These are phyloP conservation scores for Acrocephalus kingi DNA, from an alignment of 2,113 vertebrate species.

Conservation along the genomic window DNA sequence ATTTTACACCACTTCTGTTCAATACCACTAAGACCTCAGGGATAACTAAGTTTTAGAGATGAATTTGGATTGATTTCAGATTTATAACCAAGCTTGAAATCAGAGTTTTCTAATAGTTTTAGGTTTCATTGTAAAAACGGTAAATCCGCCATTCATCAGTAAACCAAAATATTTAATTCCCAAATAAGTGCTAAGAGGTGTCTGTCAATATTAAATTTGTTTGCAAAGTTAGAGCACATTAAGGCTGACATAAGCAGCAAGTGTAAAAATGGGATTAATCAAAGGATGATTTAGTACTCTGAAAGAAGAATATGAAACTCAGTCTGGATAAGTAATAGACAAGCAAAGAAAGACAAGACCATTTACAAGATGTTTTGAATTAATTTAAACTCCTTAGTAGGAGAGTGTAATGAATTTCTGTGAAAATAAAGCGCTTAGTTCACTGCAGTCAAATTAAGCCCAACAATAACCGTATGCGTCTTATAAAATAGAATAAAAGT, in stretches of 20 bases:
- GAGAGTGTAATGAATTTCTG: background rate
- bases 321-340: background rate
- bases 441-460: background rate
- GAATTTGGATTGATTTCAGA: background rate
- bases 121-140: background rate
- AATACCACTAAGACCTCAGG: background rate
- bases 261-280: conserved; percentile 40
- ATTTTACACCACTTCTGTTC: background rate
- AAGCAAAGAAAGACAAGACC: background rate
- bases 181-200: background rate
- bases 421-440: conserved; percentile 11
- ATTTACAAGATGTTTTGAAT: conserved; percentile 7
- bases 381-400: background rate
- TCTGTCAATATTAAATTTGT: conserved; percentile 3
- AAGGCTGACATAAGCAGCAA: conserved; percentile 7
- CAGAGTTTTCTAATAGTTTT: background rate
- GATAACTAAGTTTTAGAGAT: background rate
- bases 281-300: background rate
- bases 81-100: background rate
- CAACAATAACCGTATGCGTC: background rate
- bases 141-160: background rate
- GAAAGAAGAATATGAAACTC: background rate
- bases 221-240: background rate
- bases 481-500: background rate
- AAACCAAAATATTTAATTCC: conserved; percentile 19